Evolutionary conservation across 2,797 vertebrate genomes (phyloP).

Genomic region (Cuculus canorus): DNA sequence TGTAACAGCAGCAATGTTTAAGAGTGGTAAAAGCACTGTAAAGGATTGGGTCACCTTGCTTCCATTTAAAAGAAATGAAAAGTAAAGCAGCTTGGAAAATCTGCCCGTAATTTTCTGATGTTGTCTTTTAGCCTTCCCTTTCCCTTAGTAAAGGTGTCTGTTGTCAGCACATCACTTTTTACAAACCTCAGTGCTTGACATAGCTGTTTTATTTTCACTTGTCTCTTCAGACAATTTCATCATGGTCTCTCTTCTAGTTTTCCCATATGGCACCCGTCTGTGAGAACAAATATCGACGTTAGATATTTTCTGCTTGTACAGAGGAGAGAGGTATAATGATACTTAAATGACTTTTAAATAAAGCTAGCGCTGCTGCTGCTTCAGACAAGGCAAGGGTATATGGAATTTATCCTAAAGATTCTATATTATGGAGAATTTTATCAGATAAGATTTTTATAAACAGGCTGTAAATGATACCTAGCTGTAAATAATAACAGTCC

Average conservation of each 20-base stretch:
- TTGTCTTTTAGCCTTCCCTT: background rate
- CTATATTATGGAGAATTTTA: background rate
- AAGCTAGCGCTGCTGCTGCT: background rate
- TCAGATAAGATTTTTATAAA: background rate
- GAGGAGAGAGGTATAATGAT: background rate
- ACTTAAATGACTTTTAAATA: background rate
- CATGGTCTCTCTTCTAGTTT: background rate
- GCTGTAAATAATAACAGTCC: background rate
- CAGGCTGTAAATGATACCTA: background rate
- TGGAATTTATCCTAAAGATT: background rate
- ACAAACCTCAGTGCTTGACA: background rate
- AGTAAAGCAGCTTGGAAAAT: background rate
- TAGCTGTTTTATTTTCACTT: conserved; percentile 37
- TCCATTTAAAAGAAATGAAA: background rate
- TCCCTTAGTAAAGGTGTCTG: background rate
- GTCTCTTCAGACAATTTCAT: conserved; percentile 15
- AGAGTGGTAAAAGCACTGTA: background rate
- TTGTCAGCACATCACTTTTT: background rate
- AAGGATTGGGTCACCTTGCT: background rate
- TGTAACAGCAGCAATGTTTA: background rate
- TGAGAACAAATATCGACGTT: background rate
- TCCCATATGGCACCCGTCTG: background rate
- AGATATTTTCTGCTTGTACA: background rate
- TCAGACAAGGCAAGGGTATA: background rate
- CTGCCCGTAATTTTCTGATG: background rate